These are phyloP conservation scores for Eremophila alpestris DNA, from an alignment of 2,797 vertebrate genomes.

Conservation along the genomic window DNA sequence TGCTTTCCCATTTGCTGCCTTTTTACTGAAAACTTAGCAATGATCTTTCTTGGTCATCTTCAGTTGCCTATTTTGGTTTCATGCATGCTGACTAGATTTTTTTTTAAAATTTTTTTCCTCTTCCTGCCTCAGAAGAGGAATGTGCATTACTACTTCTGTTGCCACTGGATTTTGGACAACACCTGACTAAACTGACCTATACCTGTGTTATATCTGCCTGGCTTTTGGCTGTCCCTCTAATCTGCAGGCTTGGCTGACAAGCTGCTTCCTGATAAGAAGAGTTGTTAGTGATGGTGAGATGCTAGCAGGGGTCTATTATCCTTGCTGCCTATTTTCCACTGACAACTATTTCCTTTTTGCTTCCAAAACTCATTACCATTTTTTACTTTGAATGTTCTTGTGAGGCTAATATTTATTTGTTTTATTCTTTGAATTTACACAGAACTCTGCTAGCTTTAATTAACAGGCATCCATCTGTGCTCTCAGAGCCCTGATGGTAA, in stretches of 20 bases:
- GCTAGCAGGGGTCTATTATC: not conserved
- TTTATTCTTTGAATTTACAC: conserved; percentile 12
- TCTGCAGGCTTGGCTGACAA: not conserved
- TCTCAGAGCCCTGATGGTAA: not conserved
- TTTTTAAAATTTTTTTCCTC: not conserved
- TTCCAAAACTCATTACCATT: not conserved
- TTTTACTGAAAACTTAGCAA: not conserved
- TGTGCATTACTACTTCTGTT: not conserved
- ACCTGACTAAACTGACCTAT: not conserved
- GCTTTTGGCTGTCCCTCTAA: not conserved
- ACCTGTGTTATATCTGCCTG: not conserved
- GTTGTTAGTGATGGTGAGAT: not conserved
- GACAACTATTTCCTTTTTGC: conserved; percentile 3
- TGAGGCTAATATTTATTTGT: conserved; percentile 16
- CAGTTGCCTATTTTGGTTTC: not conserved
- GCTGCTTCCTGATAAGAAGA: not conserved
- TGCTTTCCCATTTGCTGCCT: not conserved
- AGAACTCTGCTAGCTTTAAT: not conserved
- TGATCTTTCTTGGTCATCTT: not conserved
- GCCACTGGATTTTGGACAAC: not conserved
- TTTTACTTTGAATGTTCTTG: conserved; percentile 35
- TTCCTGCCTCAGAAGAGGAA: not conserved
- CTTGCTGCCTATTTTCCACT: conserved; percentile 7
- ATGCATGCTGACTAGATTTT: not conserved
- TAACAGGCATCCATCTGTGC: conserved; percentile 29